Conservation (phyloP, 2,113 vertebrate genomes). For the Grantiella picta region DNA sequence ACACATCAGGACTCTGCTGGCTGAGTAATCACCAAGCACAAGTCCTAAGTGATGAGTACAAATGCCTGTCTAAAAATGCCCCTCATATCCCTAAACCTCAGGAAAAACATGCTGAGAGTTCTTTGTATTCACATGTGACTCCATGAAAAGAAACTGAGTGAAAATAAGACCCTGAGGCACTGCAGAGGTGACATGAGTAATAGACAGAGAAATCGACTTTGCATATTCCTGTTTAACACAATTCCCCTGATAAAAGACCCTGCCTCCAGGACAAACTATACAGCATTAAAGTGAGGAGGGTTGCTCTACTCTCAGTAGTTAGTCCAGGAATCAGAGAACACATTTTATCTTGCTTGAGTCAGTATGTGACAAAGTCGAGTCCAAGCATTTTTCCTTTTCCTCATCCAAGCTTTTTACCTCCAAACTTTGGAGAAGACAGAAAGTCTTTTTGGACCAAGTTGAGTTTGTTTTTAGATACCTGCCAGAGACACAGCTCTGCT, state of each 20-base stretch:
- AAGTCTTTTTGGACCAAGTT: neutral
- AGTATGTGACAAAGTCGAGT: neutral
- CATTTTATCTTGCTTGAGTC: neutral
- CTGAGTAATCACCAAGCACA: neutral
- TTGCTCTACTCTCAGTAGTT: neutral
- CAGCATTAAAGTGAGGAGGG: neutral
- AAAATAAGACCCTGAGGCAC: neutral
- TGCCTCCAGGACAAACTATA: neutral
- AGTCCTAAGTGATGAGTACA: neutral
- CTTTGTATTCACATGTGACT: neutral
- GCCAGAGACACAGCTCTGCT: neutral
- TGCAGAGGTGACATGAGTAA: neutral
- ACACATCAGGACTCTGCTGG: neutral
- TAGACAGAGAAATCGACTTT: neutral
- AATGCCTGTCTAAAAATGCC: neutral
- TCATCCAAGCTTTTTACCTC: neutral
- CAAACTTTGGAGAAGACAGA: neutral
- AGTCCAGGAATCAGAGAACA: neutral
- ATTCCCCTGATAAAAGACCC: neutral
- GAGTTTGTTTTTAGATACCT: neutral
- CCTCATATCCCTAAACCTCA: neutral
- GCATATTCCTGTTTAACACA: neutral
- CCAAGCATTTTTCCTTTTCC: neutral
- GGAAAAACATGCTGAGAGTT: neutral
- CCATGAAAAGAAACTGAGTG: neutral